These are phyloP conservation scores for Chelidonichthys spinosus DNA, from an alignment of 2,797 vertebrate genomes.

Conservation along the genomic window DNA sequence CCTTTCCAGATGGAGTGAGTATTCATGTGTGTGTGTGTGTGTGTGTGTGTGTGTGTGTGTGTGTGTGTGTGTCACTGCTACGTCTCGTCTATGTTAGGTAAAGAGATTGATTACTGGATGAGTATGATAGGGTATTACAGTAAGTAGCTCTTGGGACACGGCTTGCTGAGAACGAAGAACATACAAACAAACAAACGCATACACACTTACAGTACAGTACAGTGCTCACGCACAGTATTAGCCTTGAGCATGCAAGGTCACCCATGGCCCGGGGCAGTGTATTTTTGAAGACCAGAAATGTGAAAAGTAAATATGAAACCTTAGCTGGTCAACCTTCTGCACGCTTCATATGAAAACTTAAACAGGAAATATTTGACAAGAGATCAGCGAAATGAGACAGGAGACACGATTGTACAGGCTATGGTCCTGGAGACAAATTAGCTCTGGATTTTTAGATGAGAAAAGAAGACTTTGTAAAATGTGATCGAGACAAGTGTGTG, in stretches of 20 bases:
- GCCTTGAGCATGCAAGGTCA: conserved; percentile 61
- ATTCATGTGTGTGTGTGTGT: conserved; percentile 13
- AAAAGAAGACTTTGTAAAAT: conserved; percentile 11
- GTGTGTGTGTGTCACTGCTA: conserved; percentile 17
- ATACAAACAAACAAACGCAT: conserved; percentile 14
- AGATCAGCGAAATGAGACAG: conserved; percentile 46
- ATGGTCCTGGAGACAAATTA: conserved; percentile 25
- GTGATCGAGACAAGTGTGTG: background rate
- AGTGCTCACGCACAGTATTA: conserved; percentile 54
- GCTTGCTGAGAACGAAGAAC: conserved; percentile 50
- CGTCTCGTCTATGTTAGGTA: conserved; percentile 60
- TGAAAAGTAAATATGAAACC: conserved; percentile 67
- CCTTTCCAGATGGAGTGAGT: conserved; percentile 60
- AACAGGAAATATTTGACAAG: conserved; percentile 63
- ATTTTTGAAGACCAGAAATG: conserved; percentile 67
- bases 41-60: background rate
- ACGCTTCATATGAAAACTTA: conserved; percentile 40
- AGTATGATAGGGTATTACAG: conserved; percentile 70
- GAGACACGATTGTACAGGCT: conserved; percentile 19
- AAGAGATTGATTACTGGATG: conserved; percentile 69
- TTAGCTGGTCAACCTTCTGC: conserved; percentile 47
- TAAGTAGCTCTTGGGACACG: conserved; percentile 68
- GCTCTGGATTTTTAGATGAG: conserved; percentile 4
- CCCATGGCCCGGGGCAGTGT: conserved; percentile 42
- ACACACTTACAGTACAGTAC: conserved; percentile 30